Evolutionary conservation across 2,888 invertebrate genomes (phyloP), one percentile per base, ranked within the genome.

Genomic region (Erannis defoliaria): DNA sequence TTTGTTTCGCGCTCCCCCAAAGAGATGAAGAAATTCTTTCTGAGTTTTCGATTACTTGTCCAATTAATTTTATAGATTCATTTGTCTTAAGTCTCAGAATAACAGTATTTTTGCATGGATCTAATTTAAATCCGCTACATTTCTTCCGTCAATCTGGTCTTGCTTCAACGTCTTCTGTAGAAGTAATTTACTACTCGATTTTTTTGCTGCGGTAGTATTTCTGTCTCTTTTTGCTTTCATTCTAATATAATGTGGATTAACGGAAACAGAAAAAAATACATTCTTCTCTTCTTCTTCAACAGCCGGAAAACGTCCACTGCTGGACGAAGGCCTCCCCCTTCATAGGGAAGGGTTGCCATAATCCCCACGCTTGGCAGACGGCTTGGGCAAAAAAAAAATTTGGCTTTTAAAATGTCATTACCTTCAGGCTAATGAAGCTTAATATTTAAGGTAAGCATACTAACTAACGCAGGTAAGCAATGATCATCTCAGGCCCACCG

Each of bases 21-120:
- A 88, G 87, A 91, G 88, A 92, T 89, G 90, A 88, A 91, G 91
- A 92, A 93, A 93, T 93, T 92, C 93, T 93, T 93, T 92, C 90
- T 82, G 85, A 93, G 90, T 92, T 93, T 93, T 93, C 93, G 92
- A 93, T 93, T 93, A 92, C 93, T 92, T 89, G 89, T 90, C 89
- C 92, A 93, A 93, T 92, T 92, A 93, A 92, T 91, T 93, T 92
- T 90, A 92, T 93, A 90, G 90, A 90, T 91, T 89, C 89, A 91
- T 93, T 93, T 90, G 89, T 90, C 89, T 91, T 86, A 85, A 86
- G 85, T 86, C 86, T 74, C 62, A 48, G 62, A 26, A 26, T 60
- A 66, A 64, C 62, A 51, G 59, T 59, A 48, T 60, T 23, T 64
- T 60, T 68, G 61, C 19, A 60, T 45, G 37, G 45, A 37, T 56